phyloP scores from a whole-genome alignment of 2,113 vertebrate species.

The Pterocles gutturalis region DNA sequence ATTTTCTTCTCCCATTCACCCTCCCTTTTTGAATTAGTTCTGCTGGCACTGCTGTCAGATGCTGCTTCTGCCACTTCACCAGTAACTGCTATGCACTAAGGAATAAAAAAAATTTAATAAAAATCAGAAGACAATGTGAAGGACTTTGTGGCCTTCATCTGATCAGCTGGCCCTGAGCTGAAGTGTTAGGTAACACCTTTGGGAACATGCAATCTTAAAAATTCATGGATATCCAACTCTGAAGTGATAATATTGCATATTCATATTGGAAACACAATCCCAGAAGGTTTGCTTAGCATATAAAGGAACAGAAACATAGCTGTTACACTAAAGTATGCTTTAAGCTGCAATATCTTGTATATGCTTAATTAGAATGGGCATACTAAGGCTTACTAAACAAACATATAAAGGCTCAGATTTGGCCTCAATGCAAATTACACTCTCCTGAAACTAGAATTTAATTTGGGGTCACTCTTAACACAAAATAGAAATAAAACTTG shows the following conservation, averaged over 20 bases:
- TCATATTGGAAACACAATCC: background rate
- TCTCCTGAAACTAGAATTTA: background rate
- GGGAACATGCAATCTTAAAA: background rate
- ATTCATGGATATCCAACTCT: conserved; percentile 1
- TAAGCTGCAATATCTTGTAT: background rate
- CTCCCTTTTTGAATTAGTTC: background rate
- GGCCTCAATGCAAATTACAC: background rate
- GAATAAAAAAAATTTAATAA: background rate
- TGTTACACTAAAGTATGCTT: background rate
- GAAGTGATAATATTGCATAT: background rate
- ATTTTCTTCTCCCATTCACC: background rate
- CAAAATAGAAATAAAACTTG: background rate
- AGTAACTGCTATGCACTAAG: background rate
- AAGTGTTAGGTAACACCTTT: background rate
- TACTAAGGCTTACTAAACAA: background rate
- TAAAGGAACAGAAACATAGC: background rate
- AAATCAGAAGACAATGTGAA: background rate
- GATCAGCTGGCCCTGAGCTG: background rate
- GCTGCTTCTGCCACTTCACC: background rate
- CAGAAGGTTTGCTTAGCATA: background rate
- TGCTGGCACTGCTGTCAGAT: background rate
- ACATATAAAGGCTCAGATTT: background rate
- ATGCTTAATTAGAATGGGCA: background rate
- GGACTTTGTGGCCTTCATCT: background rate
- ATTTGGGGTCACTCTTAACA: background rate